These are phyloP conservation scores for Lepus timidus DNA, from an alignment of 2,113 vertebrate genomes.

Conservation along the genomic window DNA sequence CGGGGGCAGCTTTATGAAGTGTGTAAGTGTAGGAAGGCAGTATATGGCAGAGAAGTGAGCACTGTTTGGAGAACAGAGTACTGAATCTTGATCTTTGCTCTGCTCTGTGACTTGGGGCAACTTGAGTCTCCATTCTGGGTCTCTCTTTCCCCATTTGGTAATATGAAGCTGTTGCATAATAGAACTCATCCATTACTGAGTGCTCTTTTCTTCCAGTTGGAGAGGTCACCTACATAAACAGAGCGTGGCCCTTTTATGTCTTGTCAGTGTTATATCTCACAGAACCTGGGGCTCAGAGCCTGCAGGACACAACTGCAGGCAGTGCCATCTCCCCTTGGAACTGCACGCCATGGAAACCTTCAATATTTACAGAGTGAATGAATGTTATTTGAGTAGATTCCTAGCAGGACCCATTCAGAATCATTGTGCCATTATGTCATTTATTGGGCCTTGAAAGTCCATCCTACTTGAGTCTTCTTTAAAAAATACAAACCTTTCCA, in stretches of 20 bases:
- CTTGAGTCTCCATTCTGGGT: background rate
- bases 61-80: background rate
- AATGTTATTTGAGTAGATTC: background rate
- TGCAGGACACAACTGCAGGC: background rate
- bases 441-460: constrained; percentile 11
- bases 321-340: background rate
- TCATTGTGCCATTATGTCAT: background rate
- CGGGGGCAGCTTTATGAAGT: background rate
- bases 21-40: background rate
- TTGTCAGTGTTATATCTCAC: background rate
- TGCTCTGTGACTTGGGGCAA: constrained; percentile 17
- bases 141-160: background rate
- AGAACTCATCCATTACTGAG: background rate
- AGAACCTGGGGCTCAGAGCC: background rate
- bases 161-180: background rate
- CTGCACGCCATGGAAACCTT: background rate
- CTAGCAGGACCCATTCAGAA: background rate
- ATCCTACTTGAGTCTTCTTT: background rate
- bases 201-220: background rate
- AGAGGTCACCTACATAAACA: background rate
- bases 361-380: background rate
- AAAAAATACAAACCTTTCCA: constrained; percentile 41
- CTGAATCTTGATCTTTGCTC: background rate
- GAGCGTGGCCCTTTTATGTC: background rate
- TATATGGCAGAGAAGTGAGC: background rate